A percentile compares a stretch with the other conserved stretches of the same genome.
phyloP scores from a whole-genome alignment of 1,140 invertebrate species.

The Pseudomyrmex gracilis region DNA sequence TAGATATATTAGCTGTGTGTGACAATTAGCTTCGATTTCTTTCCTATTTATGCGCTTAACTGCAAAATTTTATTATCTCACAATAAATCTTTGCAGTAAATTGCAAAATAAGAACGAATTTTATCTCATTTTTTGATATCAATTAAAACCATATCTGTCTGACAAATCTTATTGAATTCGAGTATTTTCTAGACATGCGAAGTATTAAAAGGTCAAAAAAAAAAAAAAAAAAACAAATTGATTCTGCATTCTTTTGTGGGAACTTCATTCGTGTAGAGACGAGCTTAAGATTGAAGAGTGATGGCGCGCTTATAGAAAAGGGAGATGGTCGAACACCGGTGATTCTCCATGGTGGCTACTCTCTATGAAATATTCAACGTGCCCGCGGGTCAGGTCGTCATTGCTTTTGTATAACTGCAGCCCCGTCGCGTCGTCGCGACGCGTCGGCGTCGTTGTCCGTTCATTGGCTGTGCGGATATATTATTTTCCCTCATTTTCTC shows the following conservation, averaged over 20 bases:
- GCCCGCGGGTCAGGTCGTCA: slow-evolving; percentile 74
- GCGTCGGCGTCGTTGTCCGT: slow-evolving; percentile 66
- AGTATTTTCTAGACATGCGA: neutral
- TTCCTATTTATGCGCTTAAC: too few relatives aligned
- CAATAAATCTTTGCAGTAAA: too few relatives aligned
- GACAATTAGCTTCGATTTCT: too few relatives aligned
- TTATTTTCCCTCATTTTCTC: slow-evolving; percentile 77
- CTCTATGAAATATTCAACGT: slow-evolving; percentile 81
- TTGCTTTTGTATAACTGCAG: slow-evolving; percentile 66
- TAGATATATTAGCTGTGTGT: too few relatives aligned
- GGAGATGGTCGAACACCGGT: slow-evolving; percentile 40
- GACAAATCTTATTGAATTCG: too few relatives aligned
- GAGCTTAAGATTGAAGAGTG: slow-evolving; percentile 26
- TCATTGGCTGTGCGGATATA: slow-evolving; percentile 72
- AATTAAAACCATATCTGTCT: too few relatives aligned
- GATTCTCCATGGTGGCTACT: slow-evolving; percentile 76
- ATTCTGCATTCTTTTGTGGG: neutral
- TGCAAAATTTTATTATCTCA: too few relatives aligned
- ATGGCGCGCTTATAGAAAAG: slow-evolving; percentile 4
- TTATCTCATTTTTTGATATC: too few relatives aligned
- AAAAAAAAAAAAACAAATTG: neutral
- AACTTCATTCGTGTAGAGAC: neutral
- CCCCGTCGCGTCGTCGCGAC: slow-evolving; percentile 33
- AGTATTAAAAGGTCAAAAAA: neutral
- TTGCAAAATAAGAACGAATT: too few relatives aligned